These are phyloP conservation scores for Drosophila colorata DNA, from an alignment of 2,888 invertebrate species.

Conservation along the genomic window DNA sequence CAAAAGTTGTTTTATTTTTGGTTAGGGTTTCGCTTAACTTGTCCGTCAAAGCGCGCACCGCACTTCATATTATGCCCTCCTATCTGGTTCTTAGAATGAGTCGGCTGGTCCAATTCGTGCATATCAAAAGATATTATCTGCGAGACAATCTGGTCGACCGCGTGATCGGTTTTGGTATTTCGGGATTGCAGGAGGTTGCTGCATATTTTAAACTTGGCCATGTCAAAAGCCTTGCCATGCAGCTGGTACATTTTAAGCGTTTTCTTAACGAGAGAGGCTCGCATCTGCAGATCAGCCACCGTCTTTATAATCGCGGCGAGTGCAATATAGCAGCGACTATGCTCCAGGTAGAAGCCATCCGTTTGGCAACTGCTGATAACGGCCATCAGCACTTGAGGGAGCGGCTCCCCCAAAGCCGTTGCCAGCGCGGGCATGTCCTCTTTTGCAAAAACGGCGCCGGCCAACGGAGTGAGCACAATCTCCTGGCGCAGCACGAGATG, in stretches of 20 bases:
- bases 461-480: conserved; percentile 63
- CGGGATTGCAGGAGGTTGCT: conserved; percentile 21
- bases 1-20: not conserved
- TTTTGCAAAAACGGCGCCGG: conserved; percentile 58
- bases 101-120: not conserved
- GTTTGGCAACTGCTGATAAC: conserved; percentile 70
- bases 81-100: too few relatives aligned
- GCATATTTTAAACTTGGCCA: conserved; percentile 34
- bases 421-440: conserved; percentile 54
- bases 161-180: not conserved
- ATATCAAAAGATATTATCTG: conserved; percentile 29
- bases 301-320: conserved; percentile 54
- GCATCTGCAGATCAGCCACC: conserved; percentile 41
- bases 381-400: conserved; percentile 47
- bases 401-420: conserved; percentile 32
- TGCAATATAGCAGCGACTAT: conserved; percentile 66
- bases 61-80: conserved; percentile 11
- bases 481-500: conserved; percentile 45
- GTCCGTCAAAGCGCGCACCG: conserved; percentile 43
- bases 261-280: conserved; percentile 35
- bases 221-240: conserved; percentile 52
- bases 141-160: conserved; percentile 21
- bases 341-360: conserved; percentile 56
- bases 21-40: not conserved
- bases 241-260: conserved; percentile 57